These are phyloP conservation scores for Ips nitidus DNA, from an alignment of 1,140 invertebrate genomes.

Conservation along the genomic window DNA sequence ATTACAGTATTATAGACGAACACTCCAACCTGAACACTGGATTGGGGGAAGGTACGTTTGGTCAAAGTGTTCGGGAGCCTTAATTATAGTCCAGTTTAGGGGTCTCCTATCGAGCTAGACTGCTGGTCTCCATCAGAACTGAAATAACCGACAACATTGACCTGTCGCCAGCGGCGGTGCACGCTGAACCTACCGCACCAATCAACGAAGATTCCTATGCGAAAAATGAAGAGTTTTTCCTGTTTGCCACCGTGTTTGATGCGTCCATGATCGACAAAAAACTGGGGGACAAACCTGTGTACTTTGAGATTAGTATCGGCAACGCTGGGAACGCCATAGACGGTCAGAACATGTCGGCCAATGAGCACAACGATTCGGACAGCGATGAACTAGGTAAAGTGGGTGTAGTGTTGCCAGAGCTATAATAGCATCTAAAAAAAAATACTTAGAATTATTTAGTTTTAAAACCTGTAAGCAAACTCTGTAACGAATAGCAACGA, in stretches of 20 bases:
- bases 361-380: slow-evolving; percentile 61
- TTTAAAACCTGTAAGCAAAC: too few species aligned
- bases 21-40: slow-evolving; percentile 79
- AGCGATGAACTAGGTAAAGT: slow-evolving; percentile 59
- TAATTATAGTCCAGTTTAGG: slow-evolving; percentile 46
- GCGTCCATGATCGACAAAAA: slow-evolving; percentile 85
- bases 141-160: slow-evolving; percentile 76
- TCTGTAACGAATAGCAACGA: too few species aligned
- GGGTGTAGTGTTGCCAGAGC: slow-evolving; percentile 28
- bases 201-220: slow-evolving; percentile 70
- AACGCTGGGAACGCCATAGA: slow-evolving; percentile 84
- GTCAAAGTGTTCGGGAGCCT: background rate
- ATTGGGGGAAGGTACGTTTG: slow-evolving; percentile 65
- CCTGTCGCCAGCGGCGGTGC: slow-evolving; percentile 65
- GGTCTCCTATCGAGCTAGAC: slow-evolving; percentile 71
- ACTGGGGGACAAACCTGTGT: slow-evolving; percentile 77
- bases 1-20: slow-evolving; percentile 78
- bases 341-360: slow-evolving; percentile 70
- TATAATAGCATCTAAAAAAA: background rate
- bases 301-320: slow-evolving; percentile 84
- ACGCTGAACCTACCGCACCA: slow-evolving; percentile 67
- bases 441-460: background rate
- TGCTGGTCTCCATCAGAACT: slow-evolving; percentile 74
- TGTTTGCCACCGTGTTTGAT: slow-evolving; percentile 78
- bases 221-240: slow-evolving; percentile 79